Percentiles rank a stretch among this genome's conserved stretches.
Conservation (phyloP, 2,113 vertebrate genomes). For the Rhynchomys soricoides region DNA sequence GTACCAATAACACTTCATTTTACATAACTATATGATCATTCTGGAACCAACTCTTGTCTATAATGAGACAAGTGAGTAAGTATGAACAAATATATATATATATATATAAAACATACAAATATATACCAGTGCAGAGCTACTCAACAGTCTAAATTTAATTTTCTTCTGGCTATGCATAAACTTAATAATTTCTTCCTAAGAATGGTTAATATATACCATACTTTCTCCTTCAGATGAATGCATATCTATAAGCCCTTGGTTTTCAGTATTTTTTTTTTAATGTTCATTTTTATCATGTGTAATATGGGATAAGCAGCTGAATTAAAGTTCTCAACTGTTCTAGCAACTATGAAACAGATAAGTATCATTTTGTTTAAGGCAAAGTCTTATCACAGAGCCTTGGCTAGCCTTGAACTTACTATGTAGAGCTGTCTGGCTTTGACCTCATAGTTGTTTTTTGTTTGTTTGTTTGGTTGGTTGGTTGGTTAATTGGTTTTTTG, state of each 20-base stretch:
- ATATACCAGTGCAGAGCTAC: background rate
- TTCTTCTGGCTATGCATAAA: background rate
- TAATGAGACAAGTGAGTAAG: background rate
- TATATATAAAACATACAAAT: background rate
- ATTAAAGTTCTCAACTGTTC: background rate
- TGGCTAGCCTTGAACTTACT: background rate
- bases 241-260: background rate
- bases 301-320: background rate
- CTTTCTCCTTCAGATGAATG: background rate
- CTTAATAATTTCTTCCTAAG: background rate
- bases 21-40: background rate
- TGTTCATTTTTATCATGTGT: background rate
- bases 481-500: too few species aligned
- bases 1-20: background rate
- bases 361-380: background rate
- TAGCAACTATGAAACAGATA: background rate
- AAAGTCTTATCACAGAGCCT: background rate
- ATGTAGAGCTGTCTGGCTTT: background rate
- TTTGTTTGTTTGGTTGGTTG: too few species aligned
- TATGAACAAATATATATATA: background rate
- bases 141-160: background rate
- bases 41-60: background rate
- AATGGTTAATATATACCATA: background rate
- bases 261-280: background rate
- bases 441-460: background rate